These are phyloP conservation scores for Pseudopleuronectes americanus DNA, from an alignment of 2,797 vertebrate species.

Conservation along the genomic window DNA sequence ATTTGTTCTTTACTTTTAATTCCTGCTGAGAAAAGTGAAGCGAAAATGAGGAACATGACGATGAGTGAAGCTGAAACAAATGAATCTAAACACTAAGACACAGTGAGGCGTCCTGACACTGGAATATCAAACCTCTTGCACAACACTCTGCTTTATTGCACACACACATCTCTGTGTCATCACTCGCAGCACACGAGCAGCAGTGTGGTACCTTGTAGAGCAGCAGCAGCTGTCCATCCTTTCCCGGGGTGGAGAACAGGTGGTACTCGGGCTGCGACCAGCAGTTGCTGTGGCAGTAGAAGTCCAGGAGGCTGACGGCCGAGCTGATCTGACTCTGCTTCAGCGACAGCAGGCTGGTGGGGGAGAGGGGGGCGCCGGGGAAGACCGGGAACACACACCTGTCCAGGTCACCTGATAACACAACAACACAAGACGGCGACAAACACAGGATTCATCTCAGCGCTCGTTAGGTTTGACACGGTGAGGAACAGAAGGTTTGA, in stretches of 20 bases:
- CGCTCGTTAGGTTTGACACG: neutral
- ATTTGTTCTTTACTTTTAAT: too few relatives aligned
- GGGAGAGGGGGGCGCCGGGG: slow-evolving; percentile 87
- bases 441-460: neutral
- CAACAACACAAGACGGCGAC: neutral
- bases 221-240: slow-evolving; percentile 58
- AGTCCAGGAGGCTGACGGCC: slow-evolving; percentile 90
- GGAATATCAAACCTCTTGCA: too few relatives aligned
- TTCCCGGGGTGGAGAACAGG: slow-evolving; percentile 88
- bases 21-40: too few relatives aligned
- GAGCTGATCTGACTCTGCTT: slow-evolving; percentile 90
- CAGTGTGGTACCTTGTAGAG: slow-evolving; percentile 64
- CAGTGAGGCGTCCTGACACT: neutral
- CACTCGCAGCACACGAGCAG: too few relatives aligned
- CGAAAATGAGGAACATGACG: too few relatives aligned
- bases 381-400: slow-evolving; percentile 84
- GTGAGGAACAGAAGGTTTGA: neutral
- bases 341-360: slow-evolving; percentile 87
- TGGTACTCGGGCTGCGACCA: slow-evolving; percentile 92
- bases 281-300: slow-evolving; percentile 90
- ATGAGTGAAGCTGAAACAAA: neutral
- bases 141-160: too few relatives aligned
- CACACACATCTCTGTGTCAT: too few relatives aligned
- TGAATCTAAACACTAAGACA: neutral
- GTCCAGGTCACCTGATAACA: slow-evolving; percentile 73